Evolutionary conservation across 2,113 vertebrate genomes (phyloP).

Genomic region (Kryptolebias marmoratus): DNA sequence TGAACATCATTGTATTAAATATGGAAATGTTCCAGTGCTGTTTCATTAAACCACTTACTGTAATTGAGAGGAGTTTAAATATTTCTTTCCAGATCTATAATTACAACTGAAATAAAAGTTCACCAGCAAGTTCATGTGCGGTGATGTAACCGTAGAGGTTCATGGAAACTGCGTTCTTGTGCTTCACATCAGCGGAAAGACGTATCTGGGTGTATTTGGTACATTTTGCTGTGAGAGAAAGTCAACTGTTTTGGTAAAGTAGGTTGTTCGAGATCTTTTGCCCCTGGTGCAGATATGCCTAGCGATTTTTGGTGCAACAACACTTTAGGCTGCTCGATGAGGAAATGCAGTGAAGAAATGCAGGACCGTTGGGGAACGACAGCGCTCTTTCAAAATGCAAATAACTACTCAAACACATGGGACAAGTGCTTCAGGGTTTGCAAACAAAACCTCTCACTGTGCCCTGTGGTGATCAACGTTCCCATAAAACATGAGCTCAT

Average conservation of each 20-base stretch:
- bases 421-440: neutral
- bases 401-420: neutral
- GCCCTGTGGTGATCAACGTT: neutral
- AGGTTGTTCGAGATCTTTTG: neutral
- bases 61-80: neutral
- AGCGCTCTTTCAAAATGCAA: conserved; percentile 1
- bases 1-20: neutral
- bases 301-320: neutral
- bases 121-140: neutral
- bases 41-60: conserved; percentile 8
- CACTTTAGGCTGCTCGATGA: neutral
- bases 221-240: neutral
- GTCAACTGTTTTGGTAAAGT: neutral
- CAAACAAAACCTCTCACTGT: neutral
- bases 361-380: neutral
- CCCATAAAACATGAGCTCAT: neutral
- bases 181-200: neutral
- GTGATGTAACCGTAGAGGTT: neutral
- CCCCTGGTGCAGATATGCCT: neutral
- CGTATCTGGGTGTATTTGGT: neutral
- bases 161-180: conserved; percentile 3
- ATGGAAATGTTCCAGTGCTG: neutral
- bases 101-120: neutral
- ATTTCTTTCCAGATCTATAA: neutral
- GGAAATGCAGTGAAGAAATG: neutral